Evolutionary conservation across 2,113 vertebrate genomes (phyloP).

Genomic region (Oncorhynchus keta): DNA sequence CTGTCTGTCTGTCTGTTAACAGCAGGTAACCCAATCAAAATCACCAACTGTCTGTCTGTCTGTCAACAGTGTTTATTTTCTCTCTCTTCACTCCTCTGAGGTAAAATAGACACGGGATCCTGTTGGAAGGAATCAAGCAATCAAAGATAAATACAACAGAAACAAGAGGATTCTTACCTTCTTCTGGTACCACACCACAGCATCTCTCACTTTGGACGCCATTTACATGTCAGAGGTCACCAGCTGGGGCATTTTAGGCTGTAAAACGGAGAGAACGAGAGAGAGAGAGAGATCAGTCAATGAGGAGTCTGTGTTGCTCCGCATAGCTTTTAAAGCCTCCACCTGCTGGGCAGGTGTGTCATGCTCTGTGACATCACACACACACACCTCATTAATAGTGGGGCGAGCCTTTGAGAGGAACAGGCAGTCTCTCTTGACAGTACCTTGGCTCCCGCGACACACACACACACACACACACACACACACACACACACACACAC

Average conservation of each 20-base stretch:
- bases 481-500: neutral
- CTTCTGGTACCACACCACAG: constrained; percentile 99
- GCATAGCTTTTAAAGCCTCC: too few relatives aligned
- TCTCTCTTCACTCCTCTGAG: neutral
- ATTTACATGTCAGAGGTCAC: constrained; percentile 89
- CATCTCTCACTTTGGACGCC: constrained; percentile 99
- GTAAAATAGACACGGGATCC: too few relatives aligned
- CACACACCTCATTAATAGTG: neutral
- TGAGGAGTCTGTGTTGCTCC: too few relatives aligned
- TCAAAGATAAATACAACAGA: too few relatives aligned
- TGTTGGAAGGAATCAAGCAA: too few relatives aligned
- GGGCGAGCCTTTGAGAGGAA: neutral
- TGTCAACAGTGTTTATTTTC: too few relatives aligned
- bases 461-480: neutral
- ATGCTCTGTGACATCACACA: neutral
- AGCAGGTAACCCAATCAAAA: too few relatives aligned
- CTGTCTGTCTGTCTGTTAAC: too few relatives aligned
- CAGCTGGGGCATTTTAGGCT: constrained; percentile 90
- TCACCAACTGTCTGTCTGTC: too few relatives aligned
- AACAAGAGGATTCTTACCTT: constrained; percentile 83
- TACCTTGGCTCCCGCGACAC: neutral
- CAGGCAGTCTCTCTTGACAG: neutral
- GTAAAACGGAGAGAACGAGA: constrained; percentile 51
- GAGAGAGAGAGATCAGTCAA: neutral
- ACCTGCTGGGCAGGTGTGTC: too few relatives aligned